These are phyloP conservation scores for Pristionchus fissidentatus DNA, from an alignment of 2,888 invertebrate species.

Conservation along the genomic window DNA sequence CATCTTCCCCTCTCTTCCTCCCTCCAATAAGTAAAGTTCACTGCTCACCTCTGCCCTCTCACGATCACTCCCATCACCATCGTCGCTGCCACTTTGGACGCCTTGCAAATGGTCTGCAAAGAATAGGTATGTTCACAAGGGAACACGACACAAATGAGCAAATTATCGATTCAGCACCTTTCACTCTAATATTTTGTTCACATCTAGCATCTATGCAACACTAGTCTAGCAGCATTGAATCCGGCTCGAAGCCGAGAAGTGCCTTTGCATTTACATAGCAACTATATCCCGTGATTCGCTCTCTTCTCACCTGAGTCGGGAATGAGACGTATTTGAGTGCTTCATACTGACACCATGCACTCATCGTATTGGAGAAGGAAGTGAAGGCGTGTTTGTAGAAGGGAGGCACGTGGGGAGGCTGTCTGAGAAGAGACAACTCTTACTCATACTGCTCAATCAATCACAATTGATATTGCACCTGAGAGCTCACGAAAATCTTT, in stretches of 20 bases:
- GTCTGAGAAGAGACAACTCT: constrained; percentile 68
- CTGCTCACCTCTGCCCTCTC: constrained; percentile 79
- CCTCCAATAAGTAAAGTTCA: not conserved
- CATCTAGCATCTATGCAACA: not conserved
- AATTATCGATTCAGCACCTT: not conserved
- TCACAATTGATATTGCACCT: not conserved
- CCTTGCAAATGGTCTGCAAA: constrained; percentile 83
- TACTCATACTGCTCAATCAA: not conserved
- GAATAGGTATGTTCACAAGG: too few relatives aligned
- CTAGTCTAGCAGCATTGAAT: not conserved
- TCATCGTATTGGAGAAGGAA: constrained; percentile 95
- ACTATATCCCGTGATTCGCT: not conserved
- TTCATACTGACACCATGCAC: constrained; percentile 99
- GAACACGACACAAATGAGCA: too few relatives aligned
- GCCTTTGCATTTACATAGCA: too few relatives aligned
- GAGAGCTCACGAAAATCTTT: too few relatives aligned
- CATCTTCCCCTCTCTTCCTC: not conserved
- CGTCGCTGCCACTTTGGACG: constrained; percentile 97
- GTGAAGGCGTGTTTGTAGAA: constrained; percentile 95
- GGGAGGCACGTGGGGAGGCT: constrained; percentile 86
- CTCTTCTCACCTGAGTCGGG: constrained; percentile 86
- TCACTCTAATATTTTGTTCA: not conserved
- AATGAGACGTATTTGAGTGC: constrained; percentile 98
- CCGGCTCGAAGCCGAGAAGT: too few relatives aligned
- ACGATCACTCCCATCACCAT: constrained; percentile 98